phyloP scores from a whole-genome alignment of 2,113 vertebrate species.

The Pelobates fuscus region DNA sequence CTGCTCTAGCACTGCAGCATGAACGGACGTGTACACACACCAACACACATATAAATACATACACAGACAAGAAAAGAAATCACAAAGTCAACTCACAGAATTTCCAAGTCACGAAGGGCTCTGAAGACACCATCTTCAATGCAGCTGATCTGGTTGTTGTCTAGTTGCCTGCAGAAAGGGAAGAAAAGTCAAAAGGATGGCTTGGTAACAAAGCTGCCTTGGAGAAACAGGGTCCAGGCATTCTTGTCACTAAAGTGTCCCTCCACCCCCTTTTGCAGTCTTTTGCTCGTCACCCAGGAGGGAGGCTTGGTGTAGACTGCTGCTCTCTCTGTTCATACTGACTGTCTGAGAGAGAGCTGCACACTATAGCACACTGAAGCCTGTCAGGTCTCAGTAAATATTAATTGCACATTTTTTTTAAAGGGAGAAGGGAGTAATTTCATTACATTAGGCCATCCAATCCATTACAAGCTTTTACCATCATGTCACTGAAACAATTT shows the following conservation, averaged over 20 bases:
- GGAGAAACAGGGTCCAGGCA: slow-evolving; percentile 55
- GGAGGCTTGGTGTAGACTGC: slow-evolving; percentile 75
- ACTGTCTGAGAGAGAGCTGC: slow-evolving; percentile 71
- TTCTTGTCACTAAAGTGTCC: slow-evolving; percentile 65
- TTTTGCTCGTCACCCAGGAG: slow-evolving; percentile 65
- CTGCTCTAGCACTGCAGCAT: slow-evolving; percentile 58
- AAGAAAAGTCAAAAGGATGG: slow-evolving; percentile 80
- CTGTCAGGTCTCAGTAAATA: slow-evolving; percentile 97
- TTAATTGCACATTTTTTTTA: slow-evolving; percentile 90
- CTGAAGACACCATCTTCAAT: slow-evolving; percentile 99
- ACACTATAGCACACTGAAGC: slow-evolving; percentile 71
- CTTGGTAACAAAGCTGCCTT: slow-evolving; percentile 56
- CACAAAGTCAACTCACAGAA: slow-evolving; percentile 88
- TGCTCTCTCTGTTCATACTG: slow-evolving; percentile 70
- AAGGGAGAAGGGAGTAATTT: slow-evolving; percentile 99
- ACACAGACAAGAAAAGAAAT: slow-evolving; percentile 54
- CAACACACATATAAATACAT: slow-evolving; percentile 9
- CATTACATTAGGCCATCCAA: slow-evolving; percentile 99
- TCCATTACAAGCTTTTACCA: slow-evolving; percentile 99
- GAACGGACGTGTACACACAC: slow-evolving; percentile 52
- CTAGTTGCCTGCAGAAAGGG: slow-evolving; percentile 95
- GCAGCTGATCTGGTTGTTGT: slow-evolving; percentile 99
- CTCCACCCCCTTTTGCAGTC: slow-evolving; percentile 71
- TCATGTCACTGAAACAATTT: slow-evolving; percentile 99
- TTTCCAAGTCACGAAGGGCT: slow-evolving; percentile 97